Conservation (phyloP, 2,797 vertebrate genomes). For the Limnodromus scolopaceus region DNA sequence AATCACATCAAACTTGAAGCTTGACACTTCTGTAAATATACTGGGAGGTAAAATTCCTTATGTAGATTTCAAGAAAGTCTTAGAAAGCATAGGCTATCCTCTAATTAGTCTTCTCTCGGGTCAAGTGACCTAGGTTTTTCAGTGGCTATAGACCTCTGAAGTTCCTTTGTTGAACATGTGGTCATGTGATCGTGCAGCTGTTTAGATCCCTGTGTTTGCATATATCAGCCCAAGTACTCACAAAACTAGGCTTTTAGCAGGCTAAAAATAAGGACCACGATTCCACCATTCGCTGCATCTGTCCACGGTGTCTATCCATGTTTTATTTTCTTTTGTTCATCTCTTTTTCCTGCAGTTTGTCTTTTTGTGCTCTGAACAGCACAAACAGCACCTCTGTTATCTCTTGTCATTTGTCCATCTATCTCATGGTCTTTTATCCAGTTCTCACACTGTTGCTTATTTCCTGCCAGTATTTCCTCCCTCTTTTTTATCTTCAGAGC, state of each 20-base stretch:
- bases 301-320: neutral
- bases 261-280: neutral
- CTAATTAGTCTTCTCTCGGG: neutral
- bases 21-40: neutral
- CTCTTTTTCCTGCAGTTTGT: accelerated
- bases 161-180: neutral
- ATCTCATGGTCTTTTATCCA: neutral
- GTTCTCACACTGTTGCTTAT: neutral
- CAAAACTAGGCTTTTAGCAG: neutral
- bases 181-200: neutral
- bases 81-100: neutral
- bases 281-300: neutral
- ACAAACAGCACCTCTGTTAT: neutral
- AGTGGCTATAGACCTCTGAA: neutral
- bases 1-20: conserved; percentile 2
- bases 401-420: neutral
- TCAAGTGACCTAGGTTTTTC: neutral
- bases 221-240: neutral
- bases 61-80: neutral
- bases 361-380: neutral
- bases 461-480: neutral
- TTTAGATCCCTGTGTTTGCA: neutral
- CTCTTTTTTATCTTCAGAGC: neutral
- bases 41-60: neutral
- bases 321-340: neutral